phyloP scores from a whole-genome alignment of 2,113 vertebrate genomes.

The Camelus bactrianus region DNA sequence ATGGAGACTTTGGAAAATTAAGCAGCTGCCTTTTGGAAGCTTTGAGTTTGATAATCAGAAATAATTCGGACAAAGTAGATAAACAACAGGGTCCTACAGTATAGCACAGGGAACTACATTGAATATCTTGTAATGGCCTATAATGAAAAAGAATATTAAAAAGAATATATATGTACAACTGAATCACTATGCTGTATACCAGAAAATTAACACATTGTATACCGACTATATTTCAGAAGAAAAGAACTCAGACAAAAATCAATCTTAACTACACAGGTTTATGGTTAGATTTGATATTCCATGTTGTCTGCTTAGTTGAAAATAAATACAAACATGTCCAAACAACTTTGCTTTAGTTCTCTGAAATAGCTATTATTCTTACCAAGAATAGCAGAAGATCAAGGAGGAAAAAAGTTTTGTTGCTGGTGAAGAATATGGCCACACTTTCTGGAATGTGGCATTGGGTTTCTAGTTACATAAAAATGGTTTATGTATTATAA shows the following conservation, averaged over 20 bases:
- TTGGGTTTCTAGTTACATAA: background rate
- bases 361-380: background rate
- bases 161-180: too few relatives aligned
- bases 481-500: background rate
- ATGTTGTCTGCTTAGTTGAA: background rate
- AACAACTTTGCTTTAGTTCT: background rate
- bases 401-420: background rate
- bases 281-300: background rate
- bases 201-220: too few relatives aligned
- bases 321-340: slow-evolving; percentile 26
- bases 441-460: slow-evolving; percentile 26
- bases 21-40: background rate
- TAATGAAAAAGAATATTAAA: too few relatives aligned
- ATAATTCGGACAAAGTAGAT: background rate
- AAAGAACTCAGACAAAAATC: too few relatives aligned
- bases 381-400: background rate
- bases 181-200: too few relatives aligned
- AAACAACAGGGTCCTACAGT: too few relatives aligned
- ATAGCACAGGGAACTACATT: too few relatives aligned
- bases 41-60: background rate
- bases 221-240: too few relatives aligned
- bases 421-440: background rate
- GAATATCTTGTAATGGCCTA: too few relatives aligned
- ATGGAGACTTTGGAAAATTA: background rate
- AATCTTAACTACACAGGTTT: background rate